Evolutionary conservation across 2,113 vertebrate species (phyloP).

Genomic region (Myotis lucifugus): DNA sequence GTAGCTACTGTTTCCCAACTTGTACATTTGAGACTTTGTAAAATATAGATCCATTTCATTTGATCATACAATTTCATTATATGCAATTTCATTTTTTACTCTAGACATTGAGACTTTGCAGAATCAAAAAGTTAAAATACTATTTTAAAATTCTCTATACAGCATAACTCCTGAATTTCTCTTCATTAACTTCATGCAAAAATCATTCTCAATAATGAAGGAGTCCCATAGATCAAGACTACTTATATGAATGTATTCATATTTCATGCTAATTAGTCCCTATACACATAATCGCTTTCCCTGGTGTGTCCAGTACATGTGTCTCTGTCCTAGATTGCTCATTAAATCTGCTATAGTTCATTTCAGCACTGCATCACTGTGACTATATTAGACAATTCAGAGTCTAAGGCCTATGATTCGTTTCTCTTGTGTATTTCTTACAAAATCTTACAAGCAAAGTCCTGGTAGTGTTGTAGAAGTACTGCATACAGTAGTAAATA

Average conservation of each 20-base stretch:
- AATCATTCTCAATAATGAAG: slow-evolving; percentile 80
- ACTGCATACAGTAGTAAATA: slow-evolving; percentile 50
- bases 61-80: slow-evolving; percentile 53
- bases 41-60: slow-evolving; percentile 40
- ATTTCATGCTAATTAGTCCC: slow-evolving; percentile 89
- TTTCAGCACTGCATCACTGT: slow-evolving; percentile 80
- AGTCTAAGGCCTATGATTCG: slow-evolving; percentile 78
- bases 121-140: slow-evolving; percentile 69
- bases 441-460: slow-evolving; percentile 61
- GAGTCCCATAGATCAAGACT: slow-evolving; percentile 84
- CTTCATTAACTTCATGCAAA: slow-evolving; percentile 78
- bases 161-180: slow-evolving; percentile 77
- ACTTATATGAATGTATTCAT: slow-evolving; percentile 84
- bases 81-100: slow-evolving; percentile 40
- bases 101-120: slow-evolving; percentile 41
- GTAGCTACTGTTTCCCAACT: not conserved
- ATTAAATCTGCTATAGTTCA: slow-evolving; percentile 88
- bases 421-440: slow-evolving; percentile 74
- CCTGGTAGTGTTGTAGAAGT: slow-evolving; percentile 49
- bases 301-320: slow-evolving; percentile 84
- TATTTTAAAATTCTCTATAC: slow-evolving; percentile 78
- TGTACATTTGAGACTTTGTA: slow-evolving; percentile 4
- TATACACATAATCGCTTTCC: slow-evolving; percentile 79
- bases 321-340: slow-evolving; percentile 88
- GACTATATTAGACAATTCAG: slow-evolving; percentile 78